Evolutionary conservation across 2,888 invertebrate genomes (phyloP).

Genomic region (Pandemis corylana): DNA sequence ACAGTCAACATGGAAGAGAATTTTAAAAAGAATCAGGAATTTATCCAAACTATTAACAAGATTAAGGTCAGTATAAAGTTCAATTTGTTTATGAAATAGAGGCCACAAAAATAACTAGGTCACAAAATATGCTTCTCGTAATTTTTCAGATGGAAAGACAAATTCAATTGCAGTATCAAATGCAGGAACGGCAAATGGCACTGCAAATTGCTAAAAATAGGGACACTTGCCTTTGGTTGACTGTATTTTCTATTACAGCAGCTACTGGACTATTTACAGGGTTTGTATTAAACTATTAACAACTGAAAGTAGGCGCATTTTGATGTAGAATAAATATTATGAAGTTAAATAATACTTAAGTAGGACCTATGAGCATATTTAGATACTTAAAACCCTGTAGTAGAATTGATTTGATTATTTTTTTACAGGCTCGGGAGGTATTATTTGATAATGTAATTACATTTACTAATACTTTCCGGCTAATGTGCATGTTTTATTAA

Average conservation of each 20-base stretch:
- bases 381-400: neutral
- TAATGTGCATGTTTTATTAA: conserved; percentile 33
- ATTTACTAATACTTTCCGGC: conserved; percentile 44
- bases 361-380: neutral
- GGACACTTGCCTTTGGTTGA: conserved; percentile 90
- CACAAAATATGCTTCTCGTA: conserved; percentile 40
- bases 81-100: conserved; percentile 1
- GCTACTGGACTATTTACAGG: conserved; percentile 81
- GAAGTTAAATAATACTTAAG: neutral
- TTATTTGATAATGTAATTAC: conserved; percentile 46
- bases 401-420: neutral
- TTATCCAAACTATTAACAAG: conserved; percentile 87
- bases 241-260: conserved; percentile 87
- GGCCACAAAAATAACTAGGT: neutral
- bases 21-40: conserved; percentile 88
- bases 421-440: conserved; percentile 44
- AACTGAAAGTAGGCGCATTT: neutral
- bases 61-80: conserved; percentile 80
- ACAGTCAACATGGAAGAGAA: conserved; percentile 87
- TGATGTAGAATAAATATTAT: neutral
- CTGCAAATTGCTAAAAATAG: conserved; percentile 88
- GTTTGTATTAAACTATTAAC: conserved; percentile 57
- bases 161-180: conserved; percentile 92
- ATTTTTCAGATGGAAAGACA: conserved; percentile 89
- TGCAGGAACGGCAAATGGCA: conserved; percentile 90